Percentiles rank a stretch among this genome's conserved stretches.
Conservation (phyloP, 2,113 vertebrate genomes). For the Channa argus region DNA sequence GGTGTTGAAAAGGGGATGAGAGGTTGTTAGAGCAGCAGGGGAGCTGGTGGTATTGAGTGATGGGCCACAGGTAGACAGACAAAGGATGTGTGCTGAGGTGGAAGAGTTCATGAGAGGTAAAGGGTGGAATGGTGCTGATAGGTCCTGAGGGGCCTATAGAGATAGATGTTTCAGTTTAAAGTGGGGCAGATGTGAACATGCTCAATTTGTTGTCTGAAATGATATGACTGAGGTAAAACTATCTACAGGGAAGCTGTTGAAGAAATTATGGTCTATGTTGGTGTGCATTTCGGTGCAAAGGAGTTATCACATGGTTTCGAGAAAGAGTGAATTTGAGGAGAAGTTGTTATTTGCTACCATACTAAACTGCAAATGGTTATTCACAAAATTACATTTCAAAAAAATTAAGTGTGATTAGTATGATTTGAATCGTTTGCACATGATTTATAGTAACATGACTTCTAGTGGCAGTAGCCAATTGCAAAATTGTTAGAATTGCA, state of each 20-base stretch:
- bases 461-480: no score
- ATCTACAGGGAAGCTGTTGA: conserved; percentile 10
- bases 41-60: conserved; percentile 58
- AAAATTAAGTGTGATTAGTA: no score
- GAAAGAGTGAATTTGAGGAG: no score
- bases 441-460: no score
- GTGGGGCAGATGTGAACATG: conserved; percentile 53
- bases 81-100: conserved; percentile 66
- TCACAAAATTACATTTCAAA: no score
- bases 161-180: conserved; percentile 72
- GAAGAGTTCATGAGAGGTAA: conserved; percentile 63
- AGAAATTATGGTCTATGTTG: neutral
- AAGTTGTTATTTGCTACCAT: no score
- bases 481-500: no score
- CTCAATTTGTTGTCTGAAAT: conserved; percentile 42
- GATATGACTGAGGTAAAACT: conserved; percentile 29
- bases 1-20: conserved; percentile 74
- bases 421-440: no score
- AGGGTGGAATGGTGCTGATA: conserved; percentile 60
- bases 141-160: conserved; percentile 63
- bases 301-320: neutral
- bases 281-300: neutral
- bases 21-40: conserved; percentile 65
- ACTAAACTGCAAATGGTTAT: no score
- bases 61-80: conserved; percentile 71